Conservation (phyloP, 2,888 invertebrate species). For the Eutolmus rufibarbis region DNA sequence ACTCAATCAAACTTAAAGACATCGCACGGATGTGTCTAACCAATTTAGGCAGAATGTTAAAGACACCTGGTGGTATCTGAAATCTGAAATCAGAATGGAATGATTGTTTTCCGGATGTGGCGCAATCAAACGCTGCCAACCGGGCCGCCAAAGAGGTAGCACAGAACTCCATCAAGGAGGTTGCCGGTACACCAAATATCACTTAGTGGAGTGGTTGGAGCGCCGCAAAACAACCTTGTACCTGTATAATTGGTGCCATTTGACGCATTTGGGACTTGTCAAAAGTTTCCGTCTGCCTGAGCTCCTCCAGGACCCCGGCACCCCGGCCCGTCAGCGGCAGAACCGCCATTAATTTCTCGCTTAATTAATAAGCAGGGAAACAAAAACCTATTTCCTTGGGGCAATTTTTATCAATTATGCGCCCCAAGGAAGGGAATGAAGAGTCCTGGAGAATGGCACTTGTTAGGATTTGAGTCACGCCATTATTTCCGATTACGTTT, state of each 20-base stretch:
- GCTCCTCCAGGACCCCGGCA: background rate
- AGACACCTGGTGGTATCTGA: background rate
- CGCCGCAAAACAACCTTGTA: background rate
- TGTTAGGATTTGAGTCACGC: conserved; percentile 35
- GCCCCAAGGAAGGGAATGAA: background rate
- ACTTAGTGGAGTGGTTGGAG: background rate
- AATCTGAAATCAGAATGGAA: background rate
- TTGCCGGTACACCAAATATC: background rate
- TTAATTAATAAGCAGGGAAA: conserved; percentile 31
- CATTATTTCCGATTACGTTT: conserved; percentile 32
- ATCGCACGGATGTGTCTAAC: background rate
- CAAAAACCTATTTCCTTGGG: conserved; percentile 26
- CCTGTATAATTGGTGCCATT: background rate
- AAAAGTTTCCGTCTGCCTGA: background rate
- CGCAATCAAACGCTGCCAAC: background rate
- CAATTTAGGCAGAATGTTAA: background rate
- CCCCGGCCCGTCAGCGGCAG: background rate
- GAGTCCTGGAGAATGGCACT: background rate
- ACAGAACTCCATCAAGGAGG: background rate
- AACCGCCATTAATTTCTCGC: conserved; percentile 14
- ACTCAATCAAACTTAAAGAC: background rate
- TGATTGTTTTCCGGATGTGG: background rate
- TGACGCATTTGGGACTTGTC: background rate
- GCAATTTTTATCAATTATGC: conserved; percentile 28
- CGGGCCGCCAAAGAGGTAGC: background rate